phyloP scores from a whole-genome alignment of 2,113 vertebrate species.

The Mungos mungo region DNA sequence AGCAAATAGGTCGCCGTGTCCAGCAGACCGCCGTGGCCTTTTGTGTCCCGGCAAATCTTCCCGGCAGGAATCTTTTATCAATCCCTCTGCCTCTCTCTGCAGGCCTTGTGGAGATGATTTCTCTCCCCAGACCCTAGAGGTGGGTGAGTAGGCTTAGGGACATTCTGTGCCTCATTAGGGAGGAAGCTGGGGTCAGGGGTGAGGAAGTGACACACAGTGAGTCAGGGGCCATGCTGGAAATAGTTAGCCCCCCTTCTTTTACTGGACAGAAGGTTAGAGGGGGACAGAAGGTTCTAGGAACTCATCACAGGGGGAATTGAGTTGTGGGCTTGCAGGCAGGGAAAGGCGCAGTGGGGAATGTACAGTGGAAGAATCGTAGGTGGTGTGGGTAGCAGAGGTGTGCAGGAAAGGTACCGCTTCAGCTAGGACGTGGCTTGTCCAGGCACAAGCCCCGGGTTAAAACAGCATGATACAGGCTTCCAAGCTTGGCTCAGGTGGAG shows the following conservation, averaged over 20 bases:
- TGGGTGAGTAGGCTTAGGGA: neutral
- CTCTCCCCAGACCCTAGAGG: neutral
- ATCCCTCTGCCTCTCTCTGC: neutral
- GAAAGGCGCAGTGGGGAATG: neutral
- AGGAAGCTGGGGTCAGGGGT: neutral
- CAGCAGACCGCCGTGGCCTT: neutral
- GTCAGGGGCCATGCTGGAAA: constrained; percentile 36
- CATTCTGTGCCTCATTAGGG: neutral
- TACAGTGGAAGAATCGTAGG: too few species aligned
- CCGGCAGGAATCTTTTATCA: neutral
- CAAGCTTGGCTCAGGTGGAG: neutral
- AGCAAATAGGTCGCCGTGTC: constrained; percentile 76
- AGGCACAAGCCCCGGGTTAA: neutral
- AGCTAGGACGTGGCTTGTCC: neutral
- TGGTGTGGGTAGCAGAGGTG: neutral
- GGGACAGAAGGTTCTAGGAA: neutral
- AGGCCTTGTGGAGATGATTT: neutral
- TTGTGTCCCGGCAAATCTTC: neutral
- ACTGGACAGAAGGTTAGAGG: neutral
- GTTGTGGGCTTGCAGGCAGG: neutral
- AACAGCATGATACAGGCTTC: neutral
- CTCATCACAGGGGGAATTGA: neutral
- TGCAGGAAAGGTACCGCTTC: neutral
- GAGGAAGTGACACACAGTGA: neutral
- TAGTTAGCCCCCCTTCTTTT: neutral